Base-by-base conservation (phyloP, 2,888 invertebrate genomes). In the Pediacus dermestoides region DNA sequence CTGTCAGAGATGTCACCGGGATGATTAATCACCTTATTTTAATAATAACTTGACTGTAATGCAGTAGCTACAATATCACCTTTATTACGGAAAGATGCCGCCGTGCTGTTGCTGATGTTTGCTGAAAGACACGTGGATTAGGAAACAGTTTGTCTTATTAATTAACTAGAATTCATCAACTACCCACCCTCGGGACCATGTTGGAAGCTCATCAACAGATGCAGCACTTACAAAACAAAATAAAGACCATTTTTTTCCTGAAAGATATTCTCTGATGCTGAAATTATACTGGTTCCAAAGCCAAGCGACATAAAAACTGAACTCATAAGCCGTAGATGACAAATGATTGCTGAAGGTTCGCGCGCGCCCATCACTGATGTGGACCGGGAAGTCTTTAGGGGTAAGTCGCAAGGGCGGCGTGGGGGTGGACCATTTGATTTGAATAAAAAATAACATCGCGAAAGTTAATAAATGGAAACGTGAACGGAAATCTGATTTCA, bases 1-100 rank as follows among this genome's bases (percentile, higher is more conserved):
- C 58, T 61, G 63, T 62, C 65, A 61, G 61, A 63, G 60, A 66
- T 66, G 67, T 68, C 68, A 65, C 66, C 60, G 55, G 37, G 47
- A 64, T 70, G 70, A 70, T 70, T 70, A 70, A 70, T 70, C 66
- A 61, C 65, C 68, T 68, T 66, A 70, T 70, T 70, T 70, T 70
- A 70, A 70, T 70, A 70, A 70, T 70, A 70, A 68, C 68, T 62
- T 65, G 61, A 58, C 59, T 60, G 59, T 62, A 60, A 63, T 65
- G 63, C 62, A 63, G 65, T 63, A 59, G 62, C 63, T 60, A 61
- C 60, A 64, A 59, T 65, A 64, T 66, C 66, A 66, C 66, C 66
- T 66, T 66, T 66, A 66, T 66, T 66, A 64, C 60, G 60, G 58
- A 26, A 60, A 62, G 57, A 57, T 53, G 54, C 55, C 52, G 44